A percentile compares a stretch with the other conserved stretches of the same genome.
Conservation (phyloP, 1,140 invertebrate species). For the Brachionus calyciflorus region DNA sequence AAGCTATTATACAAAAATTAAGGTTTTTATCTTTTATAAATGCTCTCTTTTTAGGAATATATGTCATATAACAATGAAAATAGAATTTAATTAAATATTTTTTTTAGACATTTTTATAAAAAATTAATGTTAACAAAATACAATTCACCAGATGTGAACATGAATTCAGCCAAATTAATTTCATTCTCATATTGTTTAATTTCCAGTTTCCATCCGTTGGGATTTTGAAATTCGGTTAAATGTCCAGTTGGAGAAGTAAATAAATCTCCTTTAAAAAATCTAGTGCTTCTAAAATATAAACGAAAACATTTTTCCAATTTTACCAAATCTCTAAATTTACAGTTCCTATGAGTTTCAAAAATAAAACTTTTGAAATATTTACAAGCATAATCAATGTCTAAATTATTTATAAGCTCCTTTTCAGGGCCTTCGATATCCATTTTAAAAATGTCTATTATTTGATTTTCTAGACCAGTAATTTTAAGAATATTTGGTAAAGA, state of each 20-base stretch:
- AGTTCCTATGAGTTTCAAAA: neutral
- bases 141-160: neutral
- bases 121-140: conserved; percentile 20
- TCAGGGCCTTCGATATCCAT: conserved; percentile 8
- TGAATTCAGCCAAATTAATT: neutral
- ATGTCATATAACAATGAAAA: too few relatives aligned
- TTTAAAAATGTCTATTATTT: conserved; percentile 1
- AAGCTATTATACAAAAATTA: too few relatives aligned
- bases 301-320: conserved; percentile 20
- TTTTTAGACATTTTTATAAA: too few relatives aligned
- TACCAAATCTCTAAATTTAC: neutral
- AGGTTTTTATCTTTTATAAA: too few relatives aligned
- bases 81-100: too few relatives aligned
- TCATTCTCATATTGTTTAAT: neutral
- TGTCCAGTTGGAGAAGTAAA: neutral
- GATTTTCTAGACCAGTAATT: neutral
- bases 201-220: neutral
- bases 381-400: neutral
- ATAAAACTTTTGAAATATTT: neutral
- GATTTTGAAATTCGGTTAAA: conserved; percentile 15
- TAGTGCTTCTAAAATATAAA: neutral
- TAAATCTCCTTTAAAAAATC: neutral
- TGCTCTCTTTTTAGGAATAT: too few relatives aligned
- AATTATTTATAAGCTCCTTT: neutral
- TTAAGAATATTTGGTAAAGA: neutral